phyloP scores from a whole-genome alignment of 2,113 vertebrate species.

The Ictidomys tridecemlineatus region DNA sequence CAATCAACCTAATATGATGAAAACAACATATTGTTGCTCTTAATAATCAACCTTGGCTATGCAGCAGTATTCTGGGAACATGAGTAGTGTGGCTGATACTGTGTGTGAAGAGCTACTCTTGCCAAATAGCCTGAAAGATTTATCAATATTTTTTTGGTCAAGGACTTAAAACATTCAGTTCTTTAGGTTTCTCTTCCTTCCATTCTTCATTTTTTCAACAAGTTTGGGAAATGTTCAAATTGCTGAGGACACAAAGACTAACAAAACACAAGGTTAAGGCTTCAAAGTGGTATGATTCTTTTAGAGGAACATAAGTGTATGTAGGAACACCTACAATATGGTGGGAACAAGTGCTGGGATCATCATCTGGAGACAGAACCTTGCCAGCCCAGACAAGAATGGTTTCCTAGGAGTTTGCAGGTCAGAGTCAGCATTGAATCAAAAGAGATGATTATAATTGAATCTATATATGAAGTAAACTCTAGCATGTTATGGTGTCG shows the following conservation, averaged over 20 bases:
- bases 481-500: too few species aligned
- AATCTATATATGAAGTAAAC: background rate
- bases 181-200: background rate
- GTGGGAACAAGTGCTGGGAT: background rate
- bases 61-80: background rate
- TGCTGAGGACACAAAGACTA: background rate
- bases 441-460: background rate
- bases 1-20: conserved; percentile 23
- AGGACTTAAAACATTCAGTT: background rate
- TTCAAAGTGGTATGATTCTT: background rate
- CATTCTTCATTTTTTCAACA: background rate
- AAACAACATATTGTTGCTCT: background rate
- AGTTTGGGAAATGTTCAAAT: background rate
- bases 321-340: background rate
- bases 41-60: background rate
- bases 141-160: background rate
- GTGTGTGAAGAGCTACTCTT: background rate
- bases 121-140: background rate
- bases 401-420: background rate
- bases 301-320: accelerated
- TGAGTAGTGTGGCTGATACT: background rate
- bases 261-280: background rate
- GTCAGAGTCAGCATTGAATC: background rate
- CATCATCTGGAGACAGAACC: background rate
- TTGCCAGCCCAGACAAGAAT: background rate